Base-by-base conservation (phyloP, 2,888 invertebrate species). In the Eurytoma adleriae region DNA sequence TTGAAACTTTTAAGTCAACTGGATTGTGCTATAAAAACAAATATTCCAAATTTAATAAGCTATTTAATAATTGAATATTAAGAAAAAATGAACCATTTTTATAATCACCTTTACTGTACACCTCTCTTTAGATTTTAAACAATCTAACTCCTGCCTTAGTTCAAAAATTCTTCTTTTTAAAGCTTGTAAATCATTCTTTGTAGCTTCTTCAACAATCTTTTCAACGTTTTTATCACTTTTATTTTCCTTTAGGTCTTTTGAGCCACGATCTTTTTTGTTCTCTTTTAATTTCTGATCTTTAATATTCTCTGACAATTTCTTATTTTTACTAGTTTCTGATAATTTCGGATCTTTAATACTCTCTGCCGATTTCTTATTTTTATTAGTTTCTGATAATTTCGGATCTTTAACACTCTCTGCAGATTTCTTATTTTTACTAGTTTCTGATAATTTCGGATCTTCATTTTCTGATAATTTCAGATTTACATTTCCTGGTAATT, bases 121-220 rank as follows among this genome's bases (percentile, higher is more conserved):
- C 18, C 24, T 40, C 40, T 75, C 72, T 78, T 75, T 77, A 75
- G 82, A 82, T 78, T 82, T 80, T 52, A 82, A 59, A 18, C 78
- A 72, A 75, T 82, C 78, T 67, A 82, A 40, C n/a, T 80, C 80
- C 71, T 82, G 78, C 3, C 80, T 59, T 20, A 78, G 48, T n/a
- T 80, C 78, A 80, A 82, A 82, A 71, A 80, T 75, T 78, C 66
- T 78, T 66, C 75, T 78, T 48, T 82, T 82, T n/a, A 80, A 68
- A 3, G 24, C 4, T 18, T 40, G 30, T 61, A 82, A 54, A 59
- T 80, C 75, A 14, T 16, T 54, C 68, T 80, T 78, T 24, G 74
- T 74, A 52, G 30, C 12, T 75, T 74, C 62, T 67, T 78, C 56
- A 40, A 71, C 12, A n/a, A 70, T 3, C 2, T 0, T 0, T 52